Base-by-base conservation (phyloP, 2,888 invertebrate species). In the Ariolimax columbianus region DNA sequence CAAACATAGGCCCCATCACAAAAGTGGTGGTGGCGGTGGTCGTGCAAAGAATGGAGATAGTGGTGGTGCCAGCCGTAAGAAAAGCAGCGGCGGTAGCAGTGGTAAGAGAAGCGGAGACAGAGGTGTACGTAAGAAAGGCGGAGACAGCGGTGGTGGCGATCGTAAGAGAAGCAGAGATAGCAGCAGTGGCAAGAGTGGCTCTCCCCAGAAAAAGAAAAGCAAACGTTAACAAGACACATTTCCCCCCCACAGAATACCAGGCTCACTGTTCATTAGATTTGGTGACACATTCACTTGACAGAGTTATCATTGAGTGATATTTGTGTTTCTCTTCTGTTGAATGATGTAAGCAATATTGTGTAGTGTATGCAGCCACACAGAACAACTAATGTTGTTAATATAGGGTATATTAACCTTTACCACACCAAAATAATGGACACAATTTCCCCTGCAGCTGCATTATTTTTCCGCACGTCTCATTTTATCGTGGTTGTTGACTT, bases 141-240 rank as follows among this genome's bases (percentile, higher is more conserved):
- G 85, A 33, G 82, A 73, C 19, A 68, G 72, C 19, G 63, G 82
- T 0, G 84, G 86, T 19, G 82, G 88, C 23, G 86, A 84, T 59
- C 89, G 89, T 66, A 89, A 89, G 82, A 88, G 84, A 73, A 66
- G 80, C 23, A 51, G 82, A 36, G 77, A 66, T 19, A 78, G 73
- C 51, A 75, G 79, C 59, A 33, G 82, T 36, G 47, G 72, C 33
- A 47, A 68, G 19, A 70, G 66, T 9, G 59, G 82, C 0, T 85
- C 86, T 14, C 83, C 88, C 26, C 88, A 86, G 75, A 89, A 89
- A 73, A 89, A 89, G 82, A 88, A 84, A 77, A 73, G 80, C 23
- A 63, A n/a, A 63, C 59, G 59, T n/a, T 63, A 63, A 63, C 4
- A 11, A n/a, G n/a, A 63, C 59, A 11, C 55, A 63, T n/a, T 7